These are phyloP conservation scores for Heterodera carotae DNA, from an alignment of 1,140 invertebrate species.

Conservation along the genomic window DNA sequence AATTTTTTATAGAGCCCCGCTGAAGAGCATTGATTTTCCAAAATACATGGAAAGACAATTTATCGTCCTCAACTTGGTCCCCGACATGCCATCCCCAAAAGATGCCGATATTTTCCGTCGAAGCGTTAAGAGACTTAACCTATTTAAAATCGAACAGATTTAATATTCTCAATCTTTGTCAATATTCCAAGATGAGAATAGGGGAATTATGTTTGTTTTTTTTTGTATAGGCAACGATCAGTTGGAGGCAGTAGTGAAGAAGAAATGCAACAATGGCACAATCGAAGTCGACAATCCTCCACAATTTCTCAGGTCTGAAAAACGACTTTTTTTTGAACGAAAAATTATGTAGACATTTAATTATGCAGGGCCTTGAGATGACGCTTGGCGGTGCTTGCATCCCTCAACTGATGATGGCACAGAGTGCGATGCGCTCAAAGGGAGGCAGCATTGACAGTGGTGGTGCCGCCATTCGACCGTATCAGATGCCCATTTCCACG, in stretches of 20 bases:
- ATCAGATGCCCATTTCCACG: constrained; percentile 13
- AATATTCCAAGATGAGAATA: no score
- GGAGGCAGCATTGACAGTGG: neutral
- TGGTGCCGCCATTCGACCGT: neutral
- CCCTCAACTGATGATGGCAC: neutral
- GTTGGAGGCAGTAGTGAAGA: neutral
- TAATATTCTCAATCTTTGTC: no score
- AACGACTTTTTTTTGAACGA: neutral
- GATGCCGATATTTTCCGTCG: no score
- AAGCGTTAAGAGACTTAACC: no score
- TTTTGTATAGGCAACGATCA: no score
- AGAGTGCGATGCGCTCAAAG: neutral
- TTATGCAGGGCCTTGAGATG: neutral
- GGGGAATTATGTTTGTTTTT: no score
- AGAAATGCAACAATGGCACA: neutral
- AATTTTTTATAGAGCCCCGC: no score
- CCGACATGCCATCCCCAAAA: no score
- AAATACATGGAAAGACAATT: no score
- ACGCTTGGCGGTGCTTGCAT: neutral
- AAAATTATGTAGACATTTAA: neutral
- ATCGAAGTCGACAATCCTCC: neutral
- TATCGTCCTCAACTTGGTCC: no score
- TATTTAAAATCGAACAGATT: no score
- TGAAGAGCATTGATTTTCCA: no score
- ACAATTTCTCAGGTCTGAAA: neutral